Evolutionary conservation across 2,113 vertebrate genomes (phyloP), one percentile per base, ranked within the genome.

Genomic region (Sylvilagus bachmani): DNA sequence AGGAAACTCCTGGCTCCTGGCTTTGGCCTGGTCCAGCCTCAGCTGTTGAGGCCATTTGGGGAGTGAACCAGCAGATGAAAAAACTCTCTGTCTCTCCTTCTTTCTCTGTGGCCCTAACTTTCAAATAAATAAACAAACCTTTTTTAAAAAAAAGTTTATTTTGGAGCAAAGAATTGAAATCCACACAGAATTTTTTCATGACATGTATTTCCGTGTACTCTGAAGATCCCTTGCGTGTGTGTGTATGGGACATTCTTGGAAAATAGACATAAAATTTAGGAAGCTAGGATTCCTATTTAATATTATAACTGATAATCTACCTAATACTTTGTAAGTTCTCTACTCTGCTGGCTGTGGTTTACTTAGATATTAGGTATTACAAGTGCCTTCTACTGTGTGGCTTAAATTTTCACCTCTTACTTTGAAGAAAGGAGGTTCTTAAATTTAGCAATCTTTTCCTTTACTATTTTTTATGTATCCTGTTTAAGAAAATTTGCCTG

Each of bases 401-500:
- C 24, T 88, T 73, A 51, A 33, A 83, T 83, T 95, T 86, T 86
- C 4, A 86, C 25, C 44, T 90, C 17, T 86, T 73, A 21, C 33
- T 85, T 33, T 86, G 25, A 58, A 71, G n/a, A 77, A 90, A 19
- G 75, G 64, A 71, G 8, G 2, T 86, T 67, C 36, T 86, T 66
- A 71, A 86, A 75, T 74, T 85, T 89, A 53, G 29, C 58, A 69
- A 29, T 70, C 19, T 80, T 83, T 73, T 79, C 27, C n/a, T 61
- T 77, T 86, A 33, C 27, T 44, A 4, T 78, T 78, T 61, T 85
- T 93, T 61, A 75, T 70, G 6, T 62, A 70, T 36, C 10, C 24
- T 25, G 0, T 66, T 82, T 58, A 82, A 82, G 86, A 95, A 90
- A 66, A 49, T 7, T 75, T 82, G 24, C 33, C 62, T 51, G 33